Percentiles rank a stretch among this genome's conserved stretches.
phyloP scores from a whole-genome alignment of 2,113 vertebrate genomes.

The Nibea albiflora region DNA sequence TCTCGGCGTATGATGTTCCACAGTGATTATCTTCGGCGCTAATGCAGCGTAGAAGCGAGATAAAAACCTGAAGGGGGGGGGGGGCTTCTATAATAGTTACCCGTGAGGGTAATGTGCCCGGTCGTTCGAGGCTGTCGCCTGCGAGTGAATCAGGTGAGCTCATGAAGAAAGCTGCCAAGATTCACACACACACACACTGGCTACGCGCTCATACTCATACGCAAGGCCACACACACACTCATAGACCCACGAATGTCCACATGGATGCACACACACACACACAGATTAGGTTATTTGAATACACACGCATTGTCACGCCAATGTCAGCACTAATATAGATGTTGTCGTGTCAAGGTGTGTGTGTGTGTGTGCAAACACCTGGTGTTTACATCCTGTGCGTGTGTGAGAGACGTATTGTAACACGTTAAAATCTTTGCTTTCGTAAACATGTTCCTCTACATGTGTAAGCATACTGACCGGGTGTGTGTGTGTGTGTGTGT shows the following conservation, averaged over 20 bases:
- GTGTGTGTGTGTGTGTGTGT: constrained; percentile 1
- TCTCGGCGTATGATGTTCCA: constrained; percentile 23
- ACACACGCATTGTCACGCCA: not conserved
- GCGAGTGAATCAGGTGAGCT: constrained; percentile 66
- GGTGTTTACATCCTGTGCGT: not conserved
- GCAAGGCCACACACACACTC: constrained; percentile 6
- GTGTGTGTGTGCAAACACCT: not conserved
- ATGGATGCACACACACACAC: not conserved
- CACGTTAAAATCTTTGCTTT: not conserved
- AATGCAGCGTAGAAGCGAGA: constrained; percentile 14
- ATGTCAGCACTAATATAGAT: not conserved
- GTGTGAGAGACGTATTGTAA: not conserved
- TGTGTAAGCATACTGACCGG: not conserved
- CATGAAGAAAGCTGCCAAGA: constrained; percentile 65
- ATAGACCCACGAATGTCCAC: constrained; percentile 2
- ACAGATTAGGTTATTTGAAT: not conserved
- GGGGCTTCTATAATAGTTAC: constrained; percentile 53
- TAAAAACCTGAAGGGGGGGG: constrained; percentile 12
- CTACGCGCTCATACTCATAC: constrained; percentile 25
- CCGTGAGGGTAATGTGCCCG: constrained; percentile 21
- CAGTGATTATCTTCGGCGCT: constrained; percentile 23
- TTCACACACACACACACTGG: constrained; percentile 55
- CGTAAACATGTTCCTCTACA: not conserved
- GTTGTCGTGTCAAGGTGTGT: constrained; percentile 1
- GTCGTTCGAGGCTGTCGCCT: constrained; percentile 47